Percentiles rank a stretch among this genome's conserved stretches.
phyloP scores from a whole-genome alignment of 1,140 invertebrate genomes.

The Probaryconus sp. region DNA sequence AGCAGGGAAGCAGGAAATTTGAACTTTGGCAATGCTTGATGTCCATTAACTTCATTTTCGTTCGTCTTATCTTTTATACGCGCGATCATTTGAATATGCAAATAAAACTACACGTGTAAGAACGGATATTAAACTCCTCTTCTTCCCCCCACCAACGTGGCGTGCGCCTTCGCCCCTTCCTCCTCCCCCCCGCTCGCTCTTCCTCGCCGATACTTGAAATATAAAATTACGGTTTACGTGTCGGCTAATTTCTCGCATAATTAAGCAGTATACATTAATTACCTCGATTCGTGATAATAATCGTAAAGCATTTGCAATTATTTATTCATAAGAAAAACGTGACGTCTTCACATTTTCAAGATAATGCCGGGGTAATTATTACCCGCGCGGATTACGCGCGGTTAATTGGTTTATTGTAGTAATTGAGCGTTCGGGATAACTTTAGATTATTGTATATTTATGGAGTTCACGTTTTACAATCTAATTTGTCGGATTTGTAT shows the following conservation, averaged over 20 bases:
- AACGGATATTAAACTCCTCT: constrained; percentile 25
- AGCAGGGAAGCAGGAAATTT: too few relatives aligned
- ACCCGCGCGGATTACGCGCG: background rate
- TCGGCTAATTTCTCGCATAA: constrained; percentile 48
- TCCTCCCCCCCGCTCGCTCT: too few relatives aligned
- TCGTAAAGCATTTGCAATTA: constrained; percentile 19
- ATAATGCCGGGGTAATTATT: background rate
- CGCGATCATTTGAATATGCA: constrained; percentile 44
- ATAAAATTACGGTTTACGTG: constrained; percentile 3
- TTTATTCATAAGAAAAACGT: constrained; percentile 28
- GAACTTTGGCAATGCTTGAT: constrained; percentile 9
- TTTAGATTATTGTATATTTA: too few relatives aligned
- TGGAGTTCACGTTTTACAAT: too few relatives aligned
- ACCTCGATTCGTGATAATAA: constrained; percentile 25
- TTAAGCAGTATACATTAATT: constrained; percentile 44
- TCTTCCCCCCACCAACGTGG: too few relatives aligned
- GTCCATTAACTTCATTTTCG: constrained; percentile 46
- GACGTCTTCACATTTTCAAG: constrained; percentile 21
- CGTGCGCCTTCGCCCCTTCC: too few relatives aligned
- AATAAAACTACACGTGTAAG: constrained; percentile 53
- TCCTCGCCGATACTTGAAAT: constrained; percentile 9
- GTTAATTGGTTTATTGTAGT: constrained; percentile 20
- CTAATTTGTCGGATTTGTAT: too few relatives aligned
- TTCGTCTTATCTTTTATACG: constrained; percentile 28
- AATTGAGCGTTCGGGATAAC: too few relatives aligned